Base-by-base conservation (phyloP, 2,888 invertebrate genomes). In the Leptodirus hochenwartii region DNA sequence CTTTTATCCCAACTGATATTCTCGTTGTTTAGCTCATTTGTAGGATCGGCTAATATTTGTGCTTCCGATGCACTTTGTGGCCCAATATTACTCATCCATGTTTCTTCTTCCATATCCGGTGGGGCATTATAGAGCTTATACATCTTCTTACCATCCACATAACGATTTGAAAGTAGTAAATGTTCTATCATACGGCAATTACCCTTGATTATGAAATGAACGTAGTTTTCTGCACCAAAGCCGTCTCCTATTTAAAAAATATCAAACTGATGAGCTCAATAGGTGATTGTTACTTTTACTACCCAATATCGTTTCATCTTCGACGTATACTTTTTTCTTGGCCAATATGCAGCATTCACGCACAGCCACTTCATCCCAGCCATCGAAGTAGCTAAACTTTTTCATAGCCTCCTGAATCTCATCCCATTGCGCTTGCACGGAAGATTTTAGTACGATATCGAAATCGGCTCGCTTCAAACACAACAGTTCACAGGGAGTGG, bases 311-410 rank as follows among this genome's bases (percentile, higher is more conserved):
- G 64, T 67, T 40, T 71, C 66, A 38, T 67, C 63, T 0, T 53
- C 38, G 12, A 53, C 51, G 42, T 58, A 73, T 2, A 59, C 49
- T 43, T 63, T 65, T 45, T 69, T 61, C 51, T 66, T 69, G 4
- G 72, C 66, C 15, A 71, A 55, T 39, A 73, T 68, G 41, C 72
- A 73, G 42, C 71, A 70, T 49, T 74, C 73, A 25, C 69, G 59
- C 29, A 61, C 60, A 0, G 65, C 59, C 2, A 64, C 58, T 46
- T 64, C 62, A 40, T 64, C 62, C 52, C 72, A 65, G 8, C 57
- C 58, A 39, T 69, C 62, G 42, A 75, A 75, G 43, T 74, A 74
- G 25, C 64, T 62, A 37, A 74, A 73, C 25, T 59, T 58, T 3
- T 61, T 55, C 59, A 75, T 62, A 2, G 69, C 68, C 4, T 51